These are phyloP conservation scores for Tortrix viridana DNA, from an alignment of 2,888 invertebrate species.

Conservation along the genomic window DNA sequence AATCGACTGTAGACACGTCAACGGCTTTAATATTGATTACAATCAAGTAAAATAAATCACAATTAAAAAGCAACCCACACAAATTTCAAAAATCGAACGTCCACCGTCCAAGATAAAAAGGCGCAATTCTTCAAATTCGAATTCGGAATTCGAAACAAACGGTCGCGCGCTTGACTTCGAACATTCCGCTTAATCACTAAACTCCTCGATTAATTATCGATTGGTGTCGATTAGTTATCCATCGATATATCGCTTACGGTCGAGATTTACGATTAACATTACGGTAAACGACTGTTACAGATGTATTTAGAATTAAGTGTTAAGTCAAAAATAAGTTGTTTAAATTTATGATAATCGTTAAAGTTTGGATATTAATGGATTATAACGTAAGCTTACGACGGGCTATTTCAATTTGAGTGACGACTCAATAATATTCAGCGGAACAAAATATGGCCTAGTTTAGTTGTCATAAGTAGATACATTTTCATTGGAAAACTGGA, in stretches of 20 bases:
- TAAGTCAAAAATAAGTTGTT: constrained; percentile 28
- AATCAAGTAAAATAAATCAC: constrained; percentile 20
- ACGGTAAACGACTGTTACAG: constrained; percentile 53
- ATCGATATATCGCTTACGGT: constrained; percentile 60
- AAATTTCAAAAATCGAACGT: constrained; percentile 15
- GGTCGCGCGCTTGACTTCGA: constrained; percentile 35
- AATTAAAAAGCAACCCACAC: constrained; percentile 23
- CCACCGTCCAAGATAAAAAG: constrained; percentile 12
- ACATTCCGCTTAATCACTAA: constrained; percentile 29
- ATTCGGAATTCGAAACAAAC: constrained; percentile 51
- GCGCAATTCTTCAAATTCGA: constrained; percentile 40
- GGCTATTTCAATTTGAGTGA: neutral
- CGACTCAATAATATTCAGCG: neutral
- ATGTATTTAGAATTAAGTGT: constrained; percentile 27
- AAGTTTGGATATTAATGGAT: neutral
- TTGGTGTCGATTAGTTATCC: constrained; percentile 29
- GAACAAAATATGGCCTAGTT: no score
- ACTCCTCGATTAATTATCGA: constrained; percentile 30
- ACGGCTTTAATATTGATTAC: neutral
- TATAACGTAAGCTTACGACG: neutral
- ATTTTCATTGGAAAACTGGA: no score
- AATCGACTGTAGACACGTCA: neutral
- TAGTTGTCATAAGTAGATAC: no score
- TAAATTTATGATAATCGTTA: constrained; percentile 25
- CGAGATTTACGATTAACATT: constrained; percentile 67